These are phyloP conservation scores for Eledone cirrhosa DNA, from an alignment of 2,888 invertebrate species.

Conservation along the genomic window DNA sequence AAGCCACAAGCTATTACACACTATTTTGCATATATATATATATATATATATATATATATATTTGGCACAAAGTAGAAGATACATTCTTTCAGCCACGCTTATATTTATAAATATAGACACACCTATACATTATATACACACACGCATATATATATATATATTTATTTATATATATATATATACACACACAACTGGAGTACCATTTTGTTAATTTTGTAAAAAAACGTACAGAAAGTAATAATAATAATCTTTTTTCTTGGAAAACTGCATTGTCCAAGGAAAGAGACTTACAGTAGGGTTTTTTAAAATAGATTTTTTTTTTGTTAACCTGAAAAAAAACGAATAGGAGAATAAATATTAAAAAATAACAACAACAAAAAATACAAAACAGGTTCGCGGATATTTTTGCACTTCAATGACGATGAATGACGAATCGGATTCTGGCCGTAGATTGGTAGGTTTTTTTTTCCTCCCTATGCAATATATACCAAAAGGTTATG, in stretches of 20 bases:
- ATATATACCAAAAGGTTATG: too few relatives aligned
- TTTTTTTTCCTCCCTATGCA: constrained; percentile 15
- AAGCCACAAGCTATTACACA: too few relatives aligned
- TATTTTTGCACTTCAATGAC: constrained; percentile 30
- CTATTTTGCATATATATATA: too few relatives aligned
- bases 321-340: not conserved
- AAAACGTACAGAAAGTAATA: too few relatives aligned
- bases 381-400: not conserved
- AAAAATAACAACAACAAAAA: not conserved
- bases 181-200: not conserved
- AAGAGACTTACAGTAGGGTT: too few relatives aligned
- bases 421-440: constrained; percentile 49
- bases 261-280: constrained; percentile 1
- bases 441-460: constrained; percentile 58
- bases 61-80: too few relatives aligned
- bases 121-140: not conserved
- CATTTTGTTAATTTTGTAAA: not conserved
- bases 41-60: too few relatives aligned
- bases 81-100: too few relatives aligned
- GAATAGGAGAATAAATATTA: not conserved
- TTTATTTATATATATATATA: not conserved
- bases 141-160: not conserved
- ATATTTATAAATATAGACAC: not conserved
- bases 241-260: not conserved
- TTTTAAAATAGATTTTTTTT: not conserved